A percentile compares a stretch with the other conserved stretches of the same genome.
Conservation (phyloP, 2,888 invertebrate species). For the Xanthostigma xanthostigma region DNA sequence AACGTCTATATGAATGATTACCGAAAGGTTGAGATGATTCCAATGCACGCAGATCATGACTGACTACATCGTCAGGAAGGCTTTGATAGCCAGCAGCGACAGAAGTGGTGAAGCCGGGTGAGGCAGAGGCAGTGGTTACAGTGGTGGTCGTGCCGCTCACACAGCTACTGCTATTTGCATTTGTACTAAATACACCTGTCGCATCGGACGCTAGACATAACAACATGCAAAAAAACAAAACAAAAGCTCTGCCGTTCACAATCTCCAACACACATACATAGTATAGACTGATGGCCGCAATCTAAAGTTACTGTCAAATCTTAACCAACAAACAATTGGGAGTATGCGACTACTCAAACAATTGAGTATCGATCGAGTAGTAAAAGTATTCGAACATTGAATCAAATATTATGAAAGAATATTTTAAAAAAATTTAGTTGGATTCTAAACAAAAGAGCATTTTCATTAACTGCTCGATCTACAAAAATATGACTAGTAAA, state of each 20-base stretch:
- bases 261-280: too few relatives aligned
- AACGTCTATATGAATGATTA: background rate
- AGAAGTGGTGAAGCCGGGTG: slow-evolving; percentile 27
- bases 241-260: slow-evolving; percentile 7
- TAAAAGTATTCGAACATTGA: too few relatives aligned
- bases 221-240: slow-evolving; percentile 17
- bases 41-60: slow-evolving; percentile 2
- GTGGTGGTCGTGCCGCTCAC: background rate
- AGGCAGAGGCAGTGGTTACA: slow-evolving; percentile 29
- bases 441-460: too few relatives aligned
- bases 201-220: slow-evolving; percentile 27
- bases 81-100: slow-evolving; percentile 31
- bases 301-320: too few relatives aligned
- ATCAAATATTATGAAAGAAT: too few relatives aligned
- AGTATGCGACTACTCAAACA: too few relatives aligned
- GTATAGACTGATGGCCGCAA: too few relatives aligned
- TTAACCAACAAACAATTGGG: too few relatives aligned
- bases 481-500: too few relatives aligned
- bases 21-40: slow-evolving; percentile 4
- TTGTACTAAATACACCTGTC: slow-evolving; percentile 28
- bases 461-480: too few relatives aligned
- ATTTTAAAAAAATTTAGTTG: too few relatives aligned
- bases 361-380: too few relatives aligned
- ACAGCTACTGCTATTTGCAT: slow-evolving; percentile 5
- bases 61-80: slow-evolving; percentile 25